phyloP scores from a whole-genome alignment of 2,797 vertebrate genomes.

The Cuculus canorus region DNA sequence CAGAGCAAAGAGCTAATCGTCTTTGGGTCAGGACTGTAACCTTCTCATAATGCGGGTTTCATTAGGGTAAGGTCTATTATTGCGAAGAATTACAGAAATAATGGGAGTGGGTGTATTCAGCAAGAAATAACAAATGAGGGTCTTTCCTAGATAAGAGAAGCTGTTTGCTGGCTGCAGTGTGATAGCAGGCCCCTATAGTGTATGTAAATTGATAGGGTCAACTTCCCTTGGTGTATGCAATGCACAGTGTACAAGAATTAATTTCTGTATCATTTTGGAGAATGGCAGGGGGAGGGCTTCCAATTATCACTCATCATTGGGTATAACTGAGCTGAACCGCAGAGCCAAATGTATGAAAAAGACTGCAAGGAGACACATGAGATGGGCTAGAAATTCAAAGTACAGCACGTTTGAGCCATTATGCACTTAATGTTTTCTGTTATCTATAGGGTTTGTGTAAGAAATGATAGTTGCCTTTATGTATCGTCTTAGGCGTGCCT shows the following conservation, averaged over 20 bases:
- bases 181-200: conserved; percentile 78
- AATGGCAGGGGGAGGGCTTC: conserved; percentile 65
- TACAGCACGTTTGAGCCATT: background rate
- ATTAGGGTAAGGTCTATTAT: conserved; percentile 83
- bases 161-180: conserved; percentile 79
- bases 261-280: conserved; percentile 70
- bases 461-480: background rate
- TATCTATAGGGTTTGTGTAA: background rate
- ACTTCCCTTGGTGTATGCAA: conserved; percentile 59
- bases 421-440: background rate
- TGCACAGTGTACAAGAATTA: conserved; percentile 79
- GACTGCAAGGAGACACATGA: background rate
- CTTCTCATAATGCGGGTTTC: conserved; percentile 83
- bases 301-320: conserved; percentile 58
- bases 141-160: conserved; percentile 83
- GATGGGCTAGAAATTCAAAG: background rate
- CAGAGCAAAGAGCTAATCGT: conserved; percentile 81
- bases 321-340: background rate
- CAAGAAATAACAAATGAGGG: conserved; percentile 88
- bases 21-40: conserved; percentile 79
- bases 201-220: conserved; percentile 83
- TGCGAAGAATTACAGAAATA: conserved; percentile 80
- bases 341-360: background rate
- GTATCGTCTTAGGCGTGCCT: background rate
- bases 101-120: conserved; percentile 84